These are phyloP conservation scores for Euproctis similis DNA, from an alignment of 2,888 invertebrate species.

Conservation along the genomic window DNA sequence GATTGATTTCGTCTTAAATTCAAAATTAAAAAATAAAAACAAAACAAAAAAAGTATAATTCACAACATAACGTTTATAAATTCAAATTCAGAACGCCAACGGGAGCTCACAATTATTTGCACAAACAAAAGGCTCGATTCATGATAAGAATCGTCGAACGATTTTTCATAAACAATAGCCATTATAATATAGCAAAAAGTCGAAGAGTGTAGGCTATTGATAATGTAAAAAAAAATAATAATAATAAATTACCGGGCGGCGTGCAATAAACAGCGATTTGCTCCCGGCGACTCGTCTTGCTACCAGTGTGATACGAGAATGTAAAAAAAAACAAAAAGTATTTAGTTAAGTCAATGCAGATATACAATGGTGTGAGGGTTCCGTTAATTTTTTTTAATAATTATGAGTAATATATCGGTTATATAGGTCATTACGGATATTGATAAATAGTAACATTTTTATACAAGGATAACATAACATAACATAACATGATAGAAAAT, in stretches of 20 bases:
- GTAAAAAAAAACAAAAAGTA: conserved; percentile 26
- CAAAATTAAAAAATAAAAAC: too few species aligned
- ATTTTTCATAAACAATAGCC: conserved; percentile 75
- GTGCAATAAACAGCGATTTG: conserved; percentile 73
- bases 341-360: conserved; percentile 12
- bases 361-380: conserved; percentile 7
- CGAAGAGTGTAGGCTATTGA: conserved; percentile 67
- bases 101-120: conserved; percentile 20
- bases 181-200: conserved; percentile 68
- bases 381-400: conserved; percentile 5
- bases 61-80: background rate
- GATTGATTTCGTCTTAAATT: too few species aligned
- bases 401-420: background rate
- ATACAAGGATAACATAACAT: too few species aligned
- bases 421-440: too few species aligned
- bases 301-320: conserved; percentile 59
- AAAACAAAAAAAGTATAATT: too few species aligned
- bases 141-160: conserved; percentile 57
- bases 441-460: too few species aligned
- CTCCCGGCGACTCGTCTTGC: conserved; percentile 66
- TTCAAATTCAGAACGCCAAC: conserved; percentile 10
- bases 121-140: conserved; percentile 35
- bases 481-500: too few species aligned
- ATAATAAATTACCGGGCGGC: conserved; percentile 71
- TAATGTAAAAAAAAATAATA: conserved; percentile 75